Conservation (phyloP, 2,113 vertebrate genomes). For the Cisticola juncidis region DNA sequence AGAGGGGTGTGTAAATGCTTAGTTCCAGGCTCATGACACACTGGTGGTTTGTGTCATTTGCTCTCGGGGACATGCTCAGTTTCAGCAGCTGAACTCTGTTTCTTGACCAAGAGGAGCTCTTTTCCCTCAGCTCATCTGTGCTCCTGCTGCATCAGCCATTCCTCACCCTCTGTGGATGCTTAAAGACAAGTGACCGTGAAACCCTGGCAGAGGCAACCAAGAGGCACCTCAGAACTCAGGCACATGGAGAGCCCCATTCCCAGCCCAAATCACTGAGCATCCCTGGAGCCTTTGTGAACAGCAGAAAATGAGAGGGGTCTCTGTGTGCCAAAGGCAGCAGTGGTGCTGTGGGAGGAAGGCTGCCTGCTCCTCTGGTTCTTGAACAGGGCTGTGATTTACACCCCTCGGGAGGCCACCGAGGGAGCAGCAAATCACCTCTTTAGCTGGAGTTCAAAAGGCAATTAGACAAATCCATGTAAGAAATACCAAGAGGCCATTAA, state of each 20-base stretch:
- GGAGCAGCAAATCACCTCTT: slow-evolving; percentile 26
- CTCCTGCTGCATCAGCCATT: not conserved
- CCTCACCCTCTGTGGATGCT: not conserved
- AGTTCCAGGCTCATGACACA: not conserved
- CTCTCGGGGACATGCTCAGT: not conserved
- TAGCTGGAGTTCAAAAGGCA: not conserved
- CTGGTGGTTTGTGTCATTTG: not conserved
- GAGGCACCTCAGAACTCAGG: not conserved
- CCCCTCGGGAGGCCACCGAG: not conserved
- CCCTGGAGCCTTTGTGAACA: not conserved
- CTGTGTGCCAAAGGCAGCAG: not conserved
- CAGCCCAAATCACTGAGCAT: not conserved
- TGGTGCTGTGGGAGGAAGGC: not conserved
- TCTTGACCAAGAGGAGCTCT: not conserved
- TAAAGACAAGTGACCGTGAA: not conserved
- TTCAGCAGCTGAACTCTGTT: not conserved
- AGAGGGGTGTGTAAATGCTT: not conserved
- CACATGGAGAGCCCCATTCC: not conserved
- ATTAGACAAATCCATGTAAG: not conserved
- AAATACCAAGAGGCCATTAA: not conserved
- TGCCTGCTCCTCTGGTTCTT: not conserved
- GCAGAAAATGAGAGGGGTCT: not conserved
- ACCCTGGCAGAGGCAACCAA: not conserved
- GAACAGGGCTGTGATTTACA: not conserved
- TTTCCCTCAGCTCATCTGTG: not conserved